Evolutionary conservation across 2,113 vertebrate genomes (phyloP).

Genomic region (Gymnocephalus cernua): DNA sequence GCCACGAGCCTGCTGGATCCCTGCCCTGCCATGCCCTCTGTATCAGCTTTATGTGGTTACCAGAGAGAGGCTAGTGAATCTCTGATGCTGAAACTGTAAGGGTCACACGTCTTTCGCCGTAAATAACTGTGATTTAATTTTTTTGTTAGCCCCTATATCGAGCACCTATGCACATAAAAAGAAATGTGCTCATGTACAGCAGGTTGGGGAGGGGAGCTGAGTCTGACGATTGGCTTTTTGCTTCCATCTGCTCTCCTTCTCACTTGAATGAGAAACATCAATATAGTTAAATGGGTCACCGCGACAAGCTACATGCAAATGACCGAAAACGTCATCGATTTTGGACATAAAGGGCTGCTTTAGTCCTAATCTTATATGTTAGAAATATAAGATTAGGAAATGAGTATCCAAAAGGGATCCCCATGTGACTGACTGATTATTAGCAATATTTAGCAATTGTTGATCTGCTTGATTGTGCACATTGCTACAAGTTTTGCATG

Average conservation of each 20-base stretch:
- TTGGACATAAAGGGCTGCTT: background rate
- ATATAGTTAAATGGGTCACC: background rate
- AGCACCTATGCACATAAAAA: background rate
- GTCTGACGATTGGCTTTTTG: background rate
- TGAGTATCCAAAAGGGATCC: background rate
- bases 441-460: background rate
- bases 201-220: background rate
- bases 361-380: background rate
- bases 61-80: slow-evolving; percentile 30
- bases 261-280: background rate
- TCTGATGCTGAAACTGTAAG: slow-evolving; percentile 39
- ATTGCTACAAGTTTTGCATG: background rate
- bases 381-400: background rate
- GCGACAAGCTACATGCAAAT: background rate
- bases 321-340: background rate
- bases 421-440: background rate
- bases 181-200: background rate
- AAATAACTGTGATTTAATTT: background rate
- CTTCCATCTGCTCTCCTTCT: slow-evolving; percentile 13
- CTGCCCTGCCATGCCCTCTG: slow-evolving; percentile 67
- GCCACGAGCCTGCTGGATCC: slow-evolving; percentile 67
- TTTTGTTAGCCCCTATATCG: background rate
- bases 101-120: slow-evolving; percentile 6
- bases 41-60: slow-evolving; percentile 49
- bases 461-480: background rate